A percentile compares a stretch with the other conserved stretches of the same genome.
phyloP scores from a whole-genome alignment of 2,113 vertebrate species.

The human region DNA sequence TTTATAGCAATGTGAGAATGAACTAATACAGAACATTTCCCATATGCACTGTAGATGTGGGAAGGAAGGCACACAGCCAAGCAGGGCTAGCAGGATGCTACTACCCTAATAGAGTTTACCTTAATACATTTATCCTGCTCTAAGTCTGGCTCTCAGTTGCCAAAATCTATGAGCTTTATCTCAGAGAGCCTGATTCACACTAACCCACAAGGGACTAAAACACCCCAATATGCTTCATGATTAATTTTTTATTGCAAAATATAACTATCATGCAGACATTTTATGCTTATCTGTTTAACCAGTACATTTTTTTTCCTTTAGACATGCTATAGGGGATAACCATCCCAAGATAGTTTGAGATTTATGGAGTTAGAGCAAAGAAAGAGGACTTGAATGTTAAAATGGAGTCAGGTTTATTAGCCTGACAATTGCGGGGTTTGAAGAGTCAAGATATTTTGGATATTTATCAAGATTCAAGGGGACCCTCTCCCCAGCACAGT shows the following conservation, averaged over 20 bases:
- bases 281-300: background rate
- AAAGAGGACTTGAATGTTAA: slow-evolving; percentile 33
- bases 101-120: background rate
- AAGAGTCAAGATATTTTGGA: background rate
- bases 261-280: background rate
- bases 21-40: background rate
- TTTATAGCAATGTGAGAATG: too few relatives aligned
- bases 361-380: slow-evolving; percentile 40
- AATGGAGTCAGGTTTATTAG: slow-evolving; percentile 12
- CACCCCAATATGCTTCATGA: background rate
- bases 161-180: background rate
- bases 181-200: slow-evolving; percentile 2
- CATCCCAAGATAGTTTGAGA: slow-evolving; percentile 11
- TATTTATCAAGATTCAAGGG: background rate
- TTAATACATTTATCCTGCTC: background rate
- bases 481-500: background rate
- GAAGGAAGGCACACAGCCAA: background rate
- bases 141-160: background rate
- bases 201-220: background rate
- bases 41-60: background rate
- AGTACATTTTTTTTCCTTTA: slow-evolving; percentile 14
- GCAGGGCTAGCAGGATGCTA: background rate
- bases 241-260: slow-evolving; percentile 36
- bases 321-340: background rate
- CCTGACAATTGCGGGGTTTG: slow-evolving; percentile 7